Evolutionary conservation across 2,888 invertebrate genomes (phyloP).

Genomic region (Camponotus fellah): DNA sequence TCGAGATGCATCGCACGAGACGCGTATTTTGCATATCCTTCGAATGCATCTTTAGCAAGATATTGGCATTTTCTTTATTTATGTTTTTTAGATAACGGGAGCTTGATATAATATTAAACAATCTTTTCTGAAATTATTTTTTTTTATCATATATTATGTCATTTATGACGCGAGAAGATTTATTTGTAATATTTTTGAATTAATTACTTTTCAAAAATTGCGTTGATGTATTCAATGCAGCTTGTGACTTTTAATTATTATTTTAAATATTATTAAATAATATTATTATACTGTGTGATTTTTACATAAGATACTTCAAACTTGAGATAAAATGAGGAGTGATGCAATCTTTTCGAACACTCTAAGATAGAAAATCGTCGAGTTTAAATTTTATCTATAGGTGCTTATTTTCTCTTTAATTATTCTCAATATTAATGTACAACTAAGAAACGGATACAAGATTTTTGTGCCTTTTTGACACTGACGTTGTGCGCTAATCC

Average conservation of each 20-base stretch:
- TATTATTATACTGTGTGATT: too few species aligned
- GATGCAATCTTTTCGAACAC: neutral
- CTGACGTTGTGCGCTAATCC: neutral
- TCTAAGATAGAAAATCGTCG: neutral
- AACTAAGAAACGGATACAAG: neutral
- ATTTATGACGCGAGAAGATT: too few species aligned
- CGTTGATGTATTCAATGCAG: too few species aligned
- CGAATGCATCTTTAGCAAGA: neutral
- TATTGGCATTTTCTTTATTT: neutral
- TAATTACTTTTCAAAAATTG: too few species aligned
- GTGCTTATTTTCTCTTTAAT: neutral
- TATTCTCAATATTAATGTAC: neutral
- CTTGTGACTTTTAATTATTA: too few species aligned
- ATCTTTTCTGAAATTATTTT: too few species aligned
- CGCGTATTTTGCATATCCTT: neutral
- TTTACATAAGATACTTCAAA: too few species aligned
- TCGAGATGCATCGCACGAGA: neutral
- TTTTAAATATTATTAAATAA: too few species aligned
- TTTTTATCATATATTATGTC: too few species aligned
- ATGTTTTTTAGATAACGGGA: too few species aligned
- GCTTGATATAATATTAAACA: too few species aligned
- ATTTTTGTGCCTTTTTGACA: neutral
- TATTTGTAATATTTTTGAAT: too few species aligned
- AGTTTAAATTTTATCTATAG: neutral
- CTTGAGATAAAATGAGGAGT: neutral